Evolutionary conservation across 2,797 vertebrate species (phyloP).

Genomic region (Anisognathus igniventris): DNA sequence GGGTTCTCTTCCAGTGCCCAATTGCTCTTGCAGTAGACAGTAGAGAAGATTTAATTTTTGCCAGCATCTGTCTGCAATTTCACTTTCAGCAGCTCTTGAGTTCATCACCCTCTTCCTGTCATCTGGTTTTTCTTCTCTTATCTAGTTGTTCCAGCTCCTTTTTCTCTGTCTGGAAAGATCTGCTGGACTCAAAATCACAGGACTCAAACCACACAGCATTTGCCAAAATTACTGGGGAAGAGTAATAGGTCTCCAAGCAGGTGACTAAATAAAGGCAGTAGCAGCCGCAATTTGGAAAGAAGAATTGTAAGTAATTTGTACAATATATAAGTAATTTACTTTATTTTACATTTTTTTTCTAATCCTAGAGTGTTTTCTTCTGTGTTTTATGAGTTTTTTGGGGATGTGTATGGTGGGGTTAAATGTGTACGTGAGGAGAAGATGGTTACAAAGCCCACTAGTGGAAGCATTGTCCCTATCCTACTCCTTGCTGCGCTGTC

Average conservation of each 20-base stretch:
- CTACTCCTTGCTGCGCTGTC: background rate
- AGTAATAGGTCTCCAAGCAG: background rate
- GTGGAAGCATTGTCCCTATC: background rate
- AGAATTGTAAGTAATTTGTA: background rate
- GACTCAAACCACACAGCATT: background rate
- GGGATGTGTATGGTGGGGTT: background rate
- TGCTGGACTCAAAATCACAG: background rate
- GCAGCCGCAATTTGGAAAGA: background rate
- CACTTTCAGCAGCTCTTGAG: background rate
- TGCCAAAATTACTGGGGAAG: background rate
- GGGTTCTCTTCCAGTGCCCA: background rate
- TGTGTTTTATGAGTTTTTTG: background rate
- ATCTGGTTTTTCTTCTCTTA: background rate
- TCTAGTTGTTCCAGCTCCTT: background rate
- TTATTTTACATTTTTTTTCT: background rate
- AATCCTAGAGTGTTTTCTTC: background rate
- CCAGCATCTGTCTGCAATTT: background rate
- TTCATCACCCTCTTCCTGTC: fast-evolving
- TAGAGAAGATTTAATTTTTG: background rate
- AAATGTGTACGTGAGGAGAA: background rate
- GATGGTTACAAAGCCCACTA: background rate
- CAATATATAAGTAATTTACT: background rate
- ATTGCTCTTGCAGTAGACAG: background rate
- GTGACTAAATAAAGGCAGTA: background rate
- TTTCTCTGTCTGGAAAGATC: background rate